A percentile compares a stretch with the other conserved stretches of the same genome.
Evolutionary conservation across 2,113 vertebrate species (phyloP).

Genomic region (Micronycteris hirsuta): DNA sequence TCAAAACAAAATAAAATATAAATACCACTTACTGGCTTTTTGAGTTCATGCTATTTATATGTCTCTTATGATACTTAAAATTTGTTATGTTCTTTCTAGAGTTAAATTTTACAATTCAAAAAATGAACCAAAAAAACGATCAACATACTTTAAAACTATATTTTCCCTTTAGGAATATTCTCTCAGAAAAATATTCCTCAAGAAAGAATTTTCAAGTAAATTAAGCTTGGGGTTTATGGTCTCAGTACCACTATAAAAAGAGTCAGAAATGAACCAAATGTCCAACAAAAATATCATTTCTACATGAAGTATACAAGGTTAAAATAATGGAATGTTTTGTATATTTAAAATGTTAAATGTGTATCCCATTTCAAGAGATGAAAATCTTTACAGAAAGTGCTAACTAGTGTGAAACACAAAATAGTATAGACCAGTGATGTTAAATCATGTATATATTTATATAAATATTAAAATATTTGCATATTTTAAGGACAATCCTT

Average conservation of each 20-base stretch:
- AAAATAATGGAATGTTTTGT: neutral
- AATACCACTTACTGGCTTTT: neutral
- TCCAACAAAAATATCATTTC: neutral
- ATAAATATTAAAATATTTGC: neutral
- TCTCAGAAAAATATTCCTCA: neutral
- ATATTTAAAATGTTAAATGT: neutral
- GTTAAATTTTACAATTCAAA: slow-evolving; percentile 11
- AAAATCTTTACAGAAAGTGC: neutral
- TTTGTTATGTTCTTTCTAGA: neutral
- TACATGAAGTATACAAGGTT: neutral
- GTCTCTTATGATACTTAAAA: neutral
- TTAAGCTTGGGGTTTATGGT: neutral
- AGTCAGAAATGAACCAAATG: neutral
- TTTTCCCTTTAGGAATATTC: slow-evolving; percentile 17
- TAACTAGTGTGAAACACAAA: neutral
- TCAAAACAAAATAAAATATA: neutral
- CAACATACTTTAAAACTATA: neutral
- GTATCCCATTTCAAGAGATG: neutral
- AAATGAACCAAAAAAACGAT: neutral
- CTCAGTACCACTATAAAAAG: neutral
- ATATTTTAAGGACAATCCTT: neutral
- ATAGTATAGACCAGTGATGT: neutral
- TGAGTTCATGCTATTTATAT: neutral
- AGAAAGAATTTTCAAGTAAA: neutral
- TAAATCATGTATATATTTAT: neutral